phyloP scores from a whole-genome alignment of 2,797 vertebrate genomes.

The Ctenochaetus hawaiiensis region DNA sequence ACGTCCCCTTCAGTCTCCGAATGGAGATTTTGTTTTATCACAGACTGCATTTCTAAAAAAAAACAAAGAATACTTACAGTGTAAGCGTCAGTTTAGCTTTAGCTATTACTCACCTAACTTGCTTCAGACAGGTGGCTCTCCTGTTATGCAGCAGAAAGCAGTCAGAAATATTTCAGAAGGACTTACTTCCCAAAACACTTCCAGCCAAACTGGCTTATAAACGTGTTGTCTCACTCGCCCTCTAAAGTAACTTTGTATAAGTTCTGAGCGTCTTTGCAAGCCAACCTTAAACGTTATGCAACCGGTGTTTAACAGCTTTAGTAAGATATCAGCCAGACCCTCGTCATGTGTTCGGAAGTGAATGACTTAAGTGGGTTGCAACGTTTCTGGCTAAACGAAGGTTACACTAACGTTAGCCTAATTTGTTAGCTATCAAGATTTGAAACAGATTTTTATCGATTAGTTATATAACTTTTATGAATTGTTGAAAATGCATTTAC shows the following conservation, averaged over 20 bases:
- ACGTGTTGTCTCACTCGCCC: not conserved
- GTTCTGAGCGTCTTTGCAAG: not conserved
- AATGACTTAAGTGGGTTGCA: slow-evolving; percentile 11
- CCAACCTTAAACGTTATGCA: not conserved
- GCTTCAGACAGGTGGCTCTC: not conserved
- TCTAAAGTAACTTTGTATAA: not conserved
- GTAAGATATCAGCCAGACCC: slow-evolving; percentile 22
- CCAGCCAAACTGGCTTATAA: not conserved
- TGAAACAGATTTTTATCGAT: no score
- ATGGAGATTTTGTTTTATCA: slow-evolving; percentile 82
- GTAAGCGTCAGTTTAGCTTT: not conserved
- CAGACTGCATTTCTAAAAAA: slow-evolving; percentile 81
- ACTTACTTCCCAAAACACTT: not conserved
- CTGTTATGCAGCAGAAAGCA: not conserved
- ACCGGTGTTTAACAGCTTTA: slow-evolving; percentile 30
- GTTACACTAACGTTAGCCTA: not conserved
- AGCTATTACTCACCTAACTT: rapidly evolving
- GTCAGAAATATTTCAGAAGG: not conserved
- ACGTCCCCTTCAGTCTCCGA: slow-evolving; percentile 79
- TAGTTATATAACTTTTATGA: no score
- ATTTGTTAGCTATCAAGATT: not conserved
- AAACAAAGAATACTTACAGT: not conserved
- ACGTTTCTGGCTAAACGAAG: not conserved
- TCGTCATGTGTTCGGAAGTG: slow-evolving; percentile 12
- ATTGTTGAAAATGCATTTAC: not conserved